Percentiles rank a stretch among this genome's conserved stretches.
phyloP scores from a whole-genome alignment of 1,140 invertebrate genomes.

The Daktulosphaira vitifoliae region DNA sequence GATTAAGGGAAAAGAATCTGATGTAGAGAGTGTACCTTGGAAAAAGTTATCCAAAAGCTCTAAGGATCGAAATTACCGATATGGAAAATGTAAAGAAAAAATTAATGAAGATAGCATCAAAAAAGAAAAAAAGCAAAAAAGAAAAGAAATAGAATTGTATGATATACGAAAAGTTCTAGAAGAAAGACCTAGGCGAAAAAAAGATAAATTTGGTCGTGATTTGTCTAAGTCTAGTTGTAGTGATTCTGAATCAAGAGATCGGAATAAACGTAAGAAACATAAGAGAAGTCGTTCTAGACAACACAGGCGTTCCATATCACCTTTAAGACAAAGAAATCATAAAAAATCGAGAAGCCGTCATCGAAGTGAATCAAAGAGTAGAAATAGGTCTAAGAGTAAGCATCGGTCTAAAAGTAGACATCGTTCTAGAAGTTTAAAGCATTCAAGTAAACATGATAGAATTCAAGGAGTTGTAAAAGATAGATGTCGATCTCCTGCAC shows the following conservation, averaged over 20 bases:
- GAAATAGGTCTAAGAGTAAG: conserved; percentile 34
- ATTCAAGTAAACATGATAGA: conserved; percentile 34
- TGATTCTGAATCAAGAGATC: conserved; percentile 16
- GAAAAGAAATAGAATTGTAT: conserved; percentile 71
- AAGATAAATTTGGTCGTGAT: conserved; percentile 73
- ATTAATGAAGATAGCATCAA: conserved; percentile 43
- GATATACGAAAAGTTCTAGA: conserved; percentile 68
- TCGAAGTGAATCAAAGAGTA: conserved; percentile 24
- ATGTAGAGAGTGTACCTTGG: conserved; percentile 51
- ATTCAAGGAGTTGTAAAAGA: conserved; percentile 4
- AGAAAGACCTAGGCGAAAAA: conserved; percentile 56
- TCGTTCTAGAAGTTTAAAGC: conserved; percentile 36
- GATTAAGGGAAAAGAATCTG: conserved; percentile 36
- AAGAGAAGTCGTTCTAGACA: conserved; percentile 42
- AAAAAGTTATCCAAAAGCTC: conserved; percentile 71
- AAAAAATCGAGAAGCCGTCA: conserved; percentile 15
- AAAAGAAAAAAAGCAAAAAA: conserved; percentile 56
- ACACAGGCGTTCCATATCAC: conserved; percentile 41
- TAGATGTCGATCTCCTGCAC: conserved; percentile 22
- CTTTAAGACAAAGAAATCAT: conserved; percentile 35
- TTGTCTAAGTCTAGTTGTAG: conserved; percentile 45
- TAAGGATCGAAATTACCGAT: conserved; percentile 71
- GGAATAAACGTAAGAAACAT: conserved; percentile 30
- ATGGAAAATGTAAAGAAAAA: conserved; percentile 43
- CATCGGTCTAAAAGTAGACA: conserved; percentile 37